phyloP scores from a whole-genome alignment of 2,888 invertebrate genomes.

The Morpho achilles region DNA sequence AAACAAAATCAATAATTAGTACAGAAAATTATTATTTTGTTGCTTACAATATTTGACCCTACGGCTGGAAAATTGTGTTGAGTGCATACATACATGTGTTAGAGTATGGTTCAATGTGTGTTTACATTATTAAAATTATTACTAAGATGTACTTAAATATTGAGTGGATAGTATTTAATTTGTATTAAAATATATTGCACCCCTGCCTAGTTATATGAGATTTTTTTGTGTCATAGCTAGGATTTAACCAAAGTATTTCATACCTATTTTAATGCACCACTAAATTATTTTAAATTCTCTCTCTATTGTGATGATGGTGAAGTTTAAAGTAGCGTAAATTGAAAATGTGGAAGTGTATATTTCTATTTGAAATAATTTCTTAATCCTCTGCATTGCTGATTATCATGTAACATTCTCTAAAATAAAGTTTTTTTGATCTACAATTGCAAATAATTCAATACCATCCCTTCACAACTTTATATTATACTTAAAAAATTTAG shows the following conservation, averaged over 20 bases:
- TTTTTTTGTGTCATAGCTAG: slow-evolving; percentile 55
- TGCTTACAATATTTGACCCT: slow-evolving; percentile 41
- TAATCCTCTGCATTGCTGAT: slow-evolving; percentile 77
- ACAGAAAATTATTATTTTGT: not conserved
- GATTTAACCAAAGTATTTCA: slow-evolving; percentile 45
- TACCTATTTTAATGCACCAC: slow-evolving; percentile 52
- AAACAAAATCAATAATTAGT: not conserved
- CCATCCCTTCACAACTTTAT: slow-evolving; percentile 4
- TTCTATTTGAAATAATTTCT: slow-evolving; percentile 74
- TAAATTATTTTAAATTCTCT: slow-evolving; percentile 55
- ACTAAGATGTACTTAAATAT: slow-evolving; percentile 45
- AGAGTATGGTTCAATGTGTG: slow-evolving; percentile 43
- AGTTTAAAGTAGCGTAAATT: slow-evolving; percentile 68
- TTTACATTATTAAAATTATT: slow-evolving; percentile 44
- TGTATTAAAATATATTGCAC: slow-evolving; percentile 52
- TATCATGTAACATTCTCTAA: slow-evolving; percentile 77
- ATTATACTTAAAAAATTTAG: too few species aligned
- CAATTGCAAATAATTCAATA: slow-evolving; percentile 20
- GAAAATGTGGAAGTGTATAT: slow-evolving; percentile 67
- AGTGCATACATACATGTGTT: slow-evolving; percentile 35
- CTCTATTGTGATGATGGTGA: slow-evolving; percentile 58
- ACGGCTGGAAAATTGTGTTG: slow-evolving; percentile 47
- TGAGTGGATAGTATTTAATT: slow-evolving; percentile 49
- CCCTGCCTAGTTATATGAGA: slow-evolving; percentile 50
- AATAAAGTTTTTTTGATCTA: slow-evolving; percentile 81